Base-by-base conservation (phyloP, 2,113 vertebrate genomes). In the Phyllostomus hastatus region DNA sequence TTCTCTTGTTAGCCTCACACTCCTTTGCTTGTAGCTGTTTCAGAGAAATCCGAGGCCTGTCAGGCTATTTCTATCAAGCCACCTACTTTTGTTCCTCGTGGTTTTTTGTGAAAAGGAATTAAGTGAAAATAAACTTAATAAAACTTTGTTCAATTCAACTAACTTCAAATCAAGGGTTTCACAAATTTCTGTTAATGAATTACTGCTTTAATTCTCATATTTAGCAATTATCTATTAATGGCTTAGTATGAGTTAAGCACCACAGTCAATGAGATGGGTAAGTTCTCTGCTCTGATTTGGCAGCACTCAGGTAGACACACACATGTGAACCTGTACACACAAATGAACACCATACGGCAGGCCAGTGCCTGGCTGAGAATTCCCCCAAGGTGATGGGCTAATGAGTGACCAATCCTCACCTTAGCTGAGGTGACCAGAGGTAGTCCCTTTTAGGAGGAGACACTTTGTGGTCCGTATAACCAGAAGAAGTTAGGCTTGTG, bases 21-120 rank as follows among this genome's bases (percentile, higher is more conserved):
- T 80, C 83, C 59, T 91, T 96, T 85, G 79, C 57, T 82, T 92
- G 28, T 92, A 97, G 80, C 38, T 95, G 50, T 95, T 97, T 96
- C 80, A 95, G 35, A 96, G 93, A 95, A 90, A 88, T 87, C 64
- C 70, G 91, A 95, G 46, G n/a, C 67, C 35, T 15, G 26, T 66
- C 28, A 16, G 70, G 28, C 66, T 94, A 80, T 81, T 95, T 96
- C 57, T 84, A 70, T 87, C 52, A 96, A 94, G 46, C 72, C 57
- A 81, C 19, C 67, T 64, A 52, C 54, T 66, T 91, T 46, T 15
- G 38, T n/a, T 4, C 0, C 12, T 38, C 19, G 20, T 26, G 59
- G 70, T 16, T 43, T 50, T 35, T 87, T 61, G 7, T 11, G 31
- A 95, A 48, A 84, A 92, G 67, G 15, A 67, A 59, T 67, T 84